A percentile compares a stretch with the other conserved stretches of the same genome.
Evolutionary conservation across 2,113 vertebrate genomes (phyloP).

Genomic region (Ranitomeya variabilis): DNA sequence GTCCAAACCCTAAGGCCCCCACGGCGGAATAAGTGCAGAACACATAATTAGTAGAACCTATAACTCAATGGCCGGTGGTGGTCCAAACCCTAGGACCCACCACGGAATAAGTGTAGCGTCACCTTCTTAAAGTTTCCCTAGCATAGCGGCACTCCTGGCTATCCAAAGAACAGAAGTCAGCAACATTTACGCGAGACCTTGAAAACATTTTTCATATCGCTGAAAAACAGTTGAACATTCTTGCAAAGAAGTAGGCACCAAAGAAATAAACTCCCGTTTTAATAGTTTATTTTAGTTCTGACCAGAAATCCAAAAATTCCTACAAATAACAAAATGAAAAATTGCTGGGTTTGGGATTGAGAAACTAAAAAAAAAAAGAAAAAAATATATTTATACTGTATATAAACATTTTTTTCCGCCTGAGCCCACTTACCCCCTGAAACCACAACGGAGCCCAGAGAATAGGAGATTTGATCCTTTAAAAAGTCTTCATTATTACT

Average conservation of each 20-base stretch:
- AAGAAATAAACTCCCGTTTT: neutral
- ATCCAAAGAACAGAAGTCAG: neutral
- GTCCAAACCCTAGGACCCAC: too few relatives aligned
- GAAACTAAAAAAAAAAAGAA: slow-evolving; percentile 6
- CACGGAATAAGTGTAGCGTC: too few relatives aligned
- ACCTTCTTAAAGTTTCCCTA: too few relatives aligned
- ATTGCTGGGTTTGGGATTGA: neutral
- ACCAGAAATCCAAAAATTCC: slow-evolving; percentile 14
- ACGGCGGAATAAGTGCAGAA: too few relatives aligned
- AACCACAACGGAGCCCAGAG: neutral
- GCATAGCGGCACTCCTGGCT: too few relatives aligned
- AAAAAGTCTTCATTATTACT: slow-evolving; percentile 68
- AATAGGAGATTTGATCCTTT: slow-evolving; percentile 62
- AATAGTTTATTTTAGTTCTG: slow-evolving; percentile 7
- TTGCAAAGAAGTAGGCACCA: neutral
- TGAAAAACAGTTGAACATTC: neutral
- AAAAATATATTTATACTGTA: too few relatives aligned
- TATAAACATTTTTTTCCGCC: neutral
- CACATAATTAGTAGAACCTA: too few relatives aligned
- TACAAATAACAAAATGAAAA: slow-evolving; percentile 3
- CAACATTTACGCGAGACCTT: neutral
- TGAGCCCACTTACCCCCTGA: neutral
- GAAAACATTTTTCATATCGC: neutral
- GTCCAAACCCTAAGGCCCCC: too few relatives aligned
- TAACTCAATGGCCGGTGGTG: too few relatives aligned